These are phyloP conservation scores for Argyrosomus regius DNA, from an alignment of 2,797 vertebrate genomes.

Conservation along the genomic window DNA sequence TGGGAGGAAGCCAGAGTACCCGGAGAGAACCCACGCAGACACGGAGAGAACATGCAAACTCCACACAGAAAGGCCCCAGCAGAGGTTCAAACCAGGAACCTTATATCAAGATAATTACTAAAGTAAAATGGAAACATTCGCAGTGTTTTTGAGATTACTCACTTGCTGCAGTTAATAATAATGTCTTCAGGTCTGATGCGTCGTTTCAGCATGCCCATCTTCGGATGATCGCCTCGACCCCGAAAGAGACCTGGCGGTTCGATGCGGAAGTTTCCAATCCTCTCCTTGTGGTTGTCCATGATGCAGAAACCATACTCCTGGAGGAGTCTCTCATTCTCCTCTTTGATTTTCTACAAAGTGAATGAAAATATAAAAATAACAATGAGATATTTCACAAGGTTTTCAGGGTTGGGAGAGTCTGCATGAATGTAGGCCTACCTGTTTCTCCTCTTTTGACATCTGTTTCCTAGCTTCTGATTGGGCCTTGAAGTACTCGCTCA, in stretches of 20 bases:
- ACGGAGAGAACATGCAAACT: too few species aligned
- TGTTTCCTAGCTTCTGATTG: conserved; percentile 94
- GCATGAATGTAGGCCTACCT: conserved; percentile 76
- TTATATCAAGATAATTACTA: background rate
- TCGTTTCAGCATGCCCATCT: conserved; percentile 96
- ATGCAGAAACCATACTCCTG: conserved; percentile 95
- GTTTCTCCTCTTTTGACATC: conserved; percentile 96
- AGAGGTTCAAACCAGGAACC: too few species aligned
- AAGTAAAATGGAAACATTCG: background rate
- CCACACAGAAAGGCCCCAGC: too few species aligned
- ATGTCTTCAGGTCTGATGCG: conserved; percentile 94
- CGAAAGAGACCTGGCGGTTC: conserved; percentile 95
- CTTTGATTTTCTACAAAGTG: conserved; percentile 91
- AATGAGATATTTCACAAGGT: background rate
- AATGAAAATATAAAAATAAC: background rate
- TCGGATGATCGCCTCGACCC: conserved; percentile 95
- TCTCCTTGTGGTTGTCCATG: conserved; percentile 97
- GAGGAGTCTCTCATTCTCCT: conserved; percentile 92
- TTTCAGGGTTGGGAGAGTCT: background rate
- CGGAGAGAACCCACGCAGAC: too few species aligned
- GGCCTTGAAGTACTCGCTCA: conserved; percentile 94
- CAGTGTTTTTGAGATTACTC: conserved; percentile 62
- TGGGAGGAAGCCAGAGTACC: too few species aligned
- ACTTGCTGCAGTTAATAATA: conserved; percentile 99
- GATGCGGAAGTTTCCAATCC: conserved; percentile 96